Evolutionary conservation across 2,113 vertebrate genomes (phyloP), one percentile per base, ranked within the genome.

Genomic region (Prunella fulvescens): DNA sequence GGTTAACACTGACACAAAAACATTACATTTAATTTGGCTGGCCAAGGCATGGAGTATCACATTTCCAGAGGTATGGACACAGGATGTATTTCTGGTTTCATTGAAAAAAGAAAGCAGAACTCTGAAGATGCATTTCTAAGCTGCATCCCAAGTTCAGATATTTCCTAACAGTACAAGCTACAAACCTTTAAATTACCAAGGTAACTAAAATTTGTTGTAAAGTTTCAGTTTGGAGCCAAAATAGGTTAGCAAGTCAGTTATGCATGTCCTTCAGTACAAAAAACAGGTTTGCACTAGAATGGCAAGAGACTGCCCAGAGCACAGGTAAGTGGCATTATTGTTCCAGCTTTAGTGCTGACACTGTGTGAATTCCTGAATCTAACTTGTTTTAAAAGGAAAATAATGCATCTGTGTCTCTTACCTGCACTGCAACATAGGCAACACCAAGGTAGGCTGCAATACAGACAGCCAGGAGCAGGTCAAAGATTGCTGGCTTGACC

Each of bases 401-500:
- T 12, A 44, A 88, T 6, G 18, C 8, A 22, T 33, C 53, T 8
- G 7, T 29, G 11, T 56, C 83, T 86, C 96, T 97, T 90, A 99
- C 99, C 98, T 99, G 99, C 78, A 99, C 98, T 6, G 99, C 99
- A 17, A 99, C 88, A 92, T 99, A 99, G 91, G 99, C 98, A 90
- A 99, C 96, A 11, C 99, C 99, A 12, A 99, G 98, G 97, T 99
- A 99, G 60, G 98, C 99, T 31, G 99, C 98, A 5, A 99, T 99
- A 95, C 99, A 99, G 65, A 99, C 97, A 1, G 99, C 99, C 93
- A 99, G 97, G 33, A 99, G 98, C 74, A 99, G 98, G 97, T 99
- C 99, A n/a, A 99, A 99, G 94, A 99, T 99, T 7, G 99, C 99
- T 5, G 99, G 99, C 92, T 99, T 99, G 93, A 99, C 99, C 98